Evolutionary conservation across 2,797 vertebrate species (phyloP).

Genomic region (Garrulus glandarius): DNA sequence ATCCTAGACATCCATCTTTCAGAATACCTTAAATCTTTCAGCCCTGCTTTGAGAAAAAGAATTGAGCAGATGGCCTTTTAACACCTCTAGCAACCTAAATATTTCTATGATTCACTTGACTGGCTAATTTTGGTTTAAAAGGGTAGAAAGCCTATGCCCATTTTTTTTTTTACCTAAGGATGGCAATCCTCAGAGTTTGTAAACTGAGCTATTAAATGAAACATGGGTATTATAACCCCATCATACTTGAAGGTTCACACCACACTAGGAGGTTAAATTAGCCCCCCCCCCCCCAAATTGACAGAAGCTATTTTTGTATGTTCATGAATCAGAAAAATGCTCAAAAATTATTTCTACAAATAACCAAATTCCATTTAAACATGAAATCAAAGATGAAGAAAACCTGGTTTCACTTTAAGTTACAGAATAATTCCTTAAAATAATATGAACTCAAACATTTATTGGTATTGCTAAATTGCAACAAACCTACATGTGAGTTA

Average conservation of each 20-base stretch:
- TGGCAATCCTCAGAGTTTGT: neutral
- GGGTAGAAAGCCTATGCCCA: neutral
- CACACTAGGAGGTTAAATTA: neutral
- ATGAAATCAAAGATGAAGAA: neutral
- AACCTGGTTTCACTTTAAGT: neutral
- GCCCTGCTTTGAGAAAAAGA: neutral
- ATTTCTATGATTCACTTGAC: neutral
- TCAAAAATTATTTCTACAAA: neutral
- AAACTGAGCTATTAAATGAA: neutral
- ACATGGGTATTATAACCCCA: fast-evolving
- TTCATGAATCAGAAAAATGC: neutral
- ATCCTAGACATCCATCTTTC: neutral
- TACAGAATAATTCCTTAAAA: neutral
- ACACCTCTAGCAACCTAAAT: neutral
- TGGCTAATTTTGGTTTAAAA: neutral
- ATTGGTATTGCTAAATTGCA: neutral
- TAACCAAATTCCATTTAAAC: neutral
- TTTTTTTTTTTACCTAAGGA: neutral
- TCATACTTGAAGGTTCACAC: neutral
- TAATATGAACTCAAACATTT: neutral
- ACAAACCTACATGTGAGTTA: neutral
- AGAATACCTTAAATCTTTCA: neutral
- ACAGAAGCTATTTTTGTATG: neutral
- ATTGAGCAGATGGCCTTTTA: neutral
- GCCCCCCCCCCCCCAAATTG: neutral